Percentiles rank a stretch among this genome's conserved stretches.
Evolutionary conservation across 2,113 vertebrate genomes (phyloP).

Genomic region (Phodopus roborovskii): DNA sequence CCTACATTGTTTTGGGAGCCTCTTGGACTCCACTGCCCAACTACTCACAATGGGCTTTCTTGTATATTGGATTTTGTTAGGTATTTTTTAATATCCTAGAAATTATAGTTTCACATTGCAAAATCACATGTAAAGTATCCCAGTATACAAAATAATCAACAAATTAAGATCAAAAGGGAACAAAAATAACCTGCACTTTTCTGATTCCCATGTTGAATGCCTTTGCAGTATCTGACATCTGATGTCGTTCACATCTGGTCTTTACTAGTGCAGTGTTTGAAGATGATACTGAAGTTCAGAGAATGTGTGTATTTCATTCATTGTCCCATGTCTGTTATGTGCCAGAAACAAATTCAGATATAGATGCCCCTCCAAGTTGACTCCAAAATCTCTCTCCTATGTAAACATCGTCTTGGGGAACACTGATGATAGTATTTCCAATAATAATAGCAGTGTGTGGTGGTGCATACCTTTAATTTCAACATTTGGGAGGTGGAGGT

Average conservation of each 20-base stretch:
- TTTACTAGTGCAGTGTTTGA: not conserved
- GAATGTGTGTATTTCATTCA: not conserved
- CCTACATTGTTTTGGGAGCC: not conserved
- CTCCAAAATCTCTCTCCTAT: not conserved
- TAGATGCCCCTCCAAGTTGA: not conserved
- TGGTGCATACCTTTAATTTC: not conserved
- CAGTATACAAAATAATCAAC: slow-evolving; percentile 51
- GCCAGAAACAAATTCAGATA: slow-evolving; percentile 36
- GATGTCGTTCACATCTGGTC: not conserved
- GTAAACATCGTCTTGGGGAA: not conserved
- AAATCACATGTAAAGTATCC: slow-evolving; percentile 35
- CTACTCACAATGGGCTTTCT: not conserved
- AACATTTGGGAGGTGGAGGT: not conserved
- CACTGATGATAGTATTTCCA: not conserved
- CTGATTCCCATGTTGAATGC: not conserved
- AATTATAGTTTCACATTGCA: slow-evolving; percentile 25
- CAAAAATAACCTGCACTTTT: slow-evolving; percentile 14
- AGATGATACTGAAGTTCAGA: not conserved
- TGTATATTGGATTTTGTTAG: not conserved
- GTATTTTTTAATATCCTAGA: slow-evolving; percentile 33
- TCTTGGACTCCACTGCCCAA: not conserved
- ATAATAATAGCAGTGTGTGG: not conserved
- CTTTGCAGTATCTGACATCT: not conserved
- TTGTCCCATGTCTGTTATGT: not conserved
- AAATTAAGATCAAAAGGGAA: slow-evolving; percentile 55